Base-by-base conservation (phyloP, 2,113 vertebrate species). In the Calidris pygmaea region DNA sequence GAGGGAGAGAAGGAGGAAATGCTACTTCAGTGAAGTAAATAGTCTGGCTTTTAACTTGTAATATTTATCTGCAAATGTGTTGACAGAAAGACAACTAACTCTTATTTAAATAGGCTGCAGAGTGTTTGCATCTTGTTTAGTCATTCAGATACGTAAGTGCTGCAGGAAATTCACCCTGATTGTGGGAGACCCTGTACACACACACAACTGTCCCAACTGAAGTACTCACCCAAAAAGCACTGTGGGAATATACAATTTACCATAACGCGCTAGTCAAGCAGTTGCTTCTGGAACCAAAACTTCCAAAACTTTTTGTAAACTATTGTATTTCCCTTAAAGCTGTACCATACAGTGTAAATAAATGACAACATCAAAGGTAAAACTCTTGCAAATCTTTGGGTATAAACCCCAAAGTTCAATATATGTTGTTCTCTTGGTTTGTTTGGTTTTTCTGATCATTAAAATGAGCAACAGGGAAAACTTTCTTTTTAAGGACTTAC, bases 241-340 rank as follows among this genome's bases (percentile, higher is more conserved):
- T 32, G 3, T 2, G n/a, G 78, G 85, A 85, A 65, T 11, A 45
- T 6, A 27, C 0, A 1, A 24, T 72, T 94, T 66, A 77, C 48
- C 41, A 83, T 48, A 74, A 93, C 72, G 27, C 4, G 1, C 26
- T 80, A 39, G 65, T 39, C 47, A 67, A 55, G 39, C 45, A 35
- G 62, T 48, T 85, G 73, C 32, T 81, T 95, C 71, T 94, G 88
- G 43, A 94, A 58, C 29, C 29, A 56, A 75, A 88, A 39, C 90
- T 97, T 94, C 62, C 63, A 76, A 96, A 98, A 98, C 94, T 98
- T 98, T 95, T 37, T 68, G 58, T 53, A 2, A 80, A 93, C 83
- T 53, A 45, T 34, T 29, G 7, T 4, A 10, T 26, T 16, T 47
- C 39, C 41, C 79, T 91, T 56, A 45, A 62, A 67, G 29, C 63